Evolutionary conservation across 1,140 invertebrate species (phyloP), one percentile per base, ranked within the genome.

Genomic region (Drosophila ambigua): DNA sequence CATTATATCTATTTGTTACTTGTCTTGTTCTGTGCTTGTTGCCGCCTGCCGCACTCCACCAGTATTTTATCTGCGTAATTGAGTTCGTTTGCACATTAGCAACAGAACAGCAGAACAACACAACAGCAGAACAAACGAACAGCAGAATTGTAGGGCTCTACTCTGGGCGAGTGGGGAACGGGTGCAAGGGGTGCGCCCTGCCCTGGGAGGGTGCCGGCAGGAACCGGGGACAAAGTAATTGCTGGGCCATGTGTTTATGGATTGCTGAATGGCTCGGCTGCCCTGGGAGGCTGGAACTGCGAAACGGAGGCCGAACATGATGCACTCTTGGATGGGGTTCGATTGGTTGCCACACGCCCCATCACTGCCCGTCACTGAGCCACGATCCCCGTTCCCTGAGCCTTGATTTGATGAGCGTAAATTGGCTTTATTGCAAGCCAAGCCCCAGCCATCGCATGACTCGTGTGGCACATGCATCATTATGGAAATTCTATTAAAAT

Each of bases 1-100:
- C 9, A 35, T 11, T 11, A 35, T 11, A 35, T 35, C 31, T 35
- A 11, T 35, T 35, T 35, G 9, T 11, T 35, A 4, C 31, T 78
- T 78, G 62, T 57, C 39, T 55, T 58, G 61, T 77, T 64, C 15
- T 54, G 52, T 60, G 58, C 58, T 20, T 20, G 20, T 20, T 20
- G 20, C 20, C 20, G 20, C 20, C 20, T 20, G 20, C 20, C 20
- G 20, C 20, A 20, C 20, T 59, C 54, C 51, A 39, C 28, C 54
- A 63, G 72, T 80, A 77, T 81, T 84, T 84, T 84, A 84, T 84
- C 81, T 85, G 62, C 77, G 81, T 20, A 20, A 84, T 84, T 84
- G 81, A 84, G 81, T 84, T 84, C 81, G 81, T 77, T 84, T 84
- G 81, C 77, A 85, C 81, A 84, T 84, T 80, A 84, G 77, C 81